Conservation (phyloP, 2,888 invertebrate species). For the Desoria tigrina region DNA sequence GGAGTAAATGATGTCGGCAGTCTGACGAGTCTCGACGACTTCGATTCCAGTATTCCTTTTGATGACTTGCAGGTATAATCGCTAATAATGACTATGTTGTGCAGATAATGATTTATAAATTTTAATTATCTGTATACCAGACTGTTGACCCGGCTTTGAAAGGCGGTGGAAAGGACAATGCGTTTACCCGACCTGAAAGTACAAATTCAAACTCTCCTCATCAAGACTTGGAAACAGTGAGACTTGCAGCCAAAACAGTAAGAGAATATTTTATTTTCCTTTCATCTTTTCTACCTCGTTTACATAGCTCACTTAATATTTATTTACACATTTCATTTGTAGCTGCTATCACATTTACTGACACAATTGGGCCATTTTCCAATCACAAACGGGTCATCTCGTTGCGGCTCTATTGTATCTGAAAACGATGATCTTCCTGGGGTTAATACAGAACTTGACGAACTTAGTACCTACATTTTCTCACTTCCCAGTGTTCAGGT, state of each 20-base stretch:
- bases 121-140: too few species aligned
- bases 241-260: constrained; percentile 65
- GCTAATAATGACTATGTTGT: neutral
- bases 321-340: constrained; percentile 33
- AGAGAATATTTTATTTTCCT: neutral
- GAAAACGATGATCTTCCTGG: constrained; percentile 87
- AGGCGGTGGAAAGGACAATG: neutral
- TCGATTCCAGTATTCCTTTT: constrained; percentile 70
- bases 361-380: constrained; percentile 94
- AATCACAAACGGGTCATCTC: constrained; percentile 82
- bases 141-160: neutral
- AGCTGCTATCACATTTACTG: constrained; percentile 82
- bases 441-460: constrained; percentile 62
- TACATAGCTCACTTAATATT: neutral
- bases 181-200: constrained; percentile 1
- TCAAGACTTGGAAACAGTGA: constrained; percentile 59
- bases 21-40: constrained; percentile 66
- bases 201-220: constrained; percentile 14
- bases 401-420: constrained; percentile 83
- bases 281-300: too few species aligned
- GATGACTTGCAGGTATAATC: constrained; percentile 65
- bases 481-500: constrained; percentile 78
- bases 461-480: constrained; percentile 78
- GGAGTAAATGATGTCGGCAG: constrained; percentile 27
- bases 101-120: neutral